These are phyloP conservation scores for Cetoscarus ocellatus DNA, from an alignment of 2,797 vertebrate species.

Conservation along the genomic window DNA sequence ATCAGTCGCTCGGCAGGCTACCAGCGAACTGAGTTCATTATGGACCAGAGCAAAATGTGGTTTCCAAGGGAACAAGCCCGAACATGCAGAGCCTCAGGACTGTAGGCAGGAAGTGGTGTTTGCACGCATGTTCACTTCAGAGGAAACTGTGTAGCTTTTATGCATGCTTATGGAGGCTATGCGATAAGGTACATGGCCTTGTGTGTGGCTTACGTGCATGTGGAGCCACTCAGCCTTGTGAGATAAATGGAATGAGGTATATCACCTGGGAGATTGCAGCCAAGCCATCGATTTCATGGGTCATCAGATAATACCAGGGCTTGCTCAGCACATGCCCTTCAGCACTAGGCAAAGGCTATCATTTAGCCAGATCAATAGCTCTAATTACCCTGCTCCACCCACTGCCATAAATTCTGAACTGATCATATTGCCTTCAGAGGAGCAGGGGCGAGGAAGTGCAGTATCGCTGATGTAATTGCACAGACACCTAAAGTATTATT, in stretches of 20 bases:
- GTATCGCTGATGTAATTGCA: slow-evolving; percentile 27
- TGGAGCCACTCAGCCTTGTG: slow-evolving; percentile 50
- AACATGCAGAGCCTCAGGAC: slow-evolving; percentile 61
- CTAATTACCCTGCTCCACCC: slow-evolving; percentile 75
- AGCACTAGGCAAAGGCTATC: slow-evolving; percentile 72
- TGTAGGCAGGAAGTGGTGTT: slow-evolving; percentile 63
- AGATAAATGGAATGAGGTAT: slow-evolving; percentile 72
- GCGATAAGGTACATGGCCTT: slow-evolving; percentile 17
- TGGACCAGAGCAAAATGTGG: slow-evolving; percentile 73
- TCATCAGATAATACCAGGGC: slow-evolving; percentile 79
- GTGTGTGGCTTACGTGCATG: slow-evolving; percentile 36
- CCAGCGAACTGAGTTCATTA: slow-evolving; percentile 72
- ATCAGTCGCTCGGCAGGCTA: slow-evolving; percentile 72
- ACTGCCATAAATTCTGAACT: slow-evolving; percentile 59
- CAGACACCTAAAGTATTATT: slow-evolving; percentile 1
- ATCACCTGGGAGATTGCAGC: slow-evolving; percentile 77
- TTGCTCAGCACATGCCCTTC: slow-evolving; percentile 80
- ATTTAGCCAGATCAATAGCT: slow-evolving; percentile 81
- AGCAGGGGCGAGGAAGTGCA: slow-evolving; percentile 40
- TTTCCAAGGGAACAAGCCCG: slow-evolving; percentile 83
- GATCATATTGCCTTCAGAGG: slow-evolving; percentile 52
- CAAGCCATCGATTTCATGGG: slow-evolving; percentile 77
- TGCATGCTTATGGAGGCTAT: slow-evolving; percentile 38
- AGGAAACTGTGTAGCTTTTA: slow-evolving; percentile 61
- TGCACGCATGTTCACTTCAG: slow-evolving; percentile 59